A percentile compares a stretch with the other conserved stretches of the same genome.
phyloP scores from a whole-genome alignment of 1,140 invertebrate genomes.

The Idris sp. region DNA sequence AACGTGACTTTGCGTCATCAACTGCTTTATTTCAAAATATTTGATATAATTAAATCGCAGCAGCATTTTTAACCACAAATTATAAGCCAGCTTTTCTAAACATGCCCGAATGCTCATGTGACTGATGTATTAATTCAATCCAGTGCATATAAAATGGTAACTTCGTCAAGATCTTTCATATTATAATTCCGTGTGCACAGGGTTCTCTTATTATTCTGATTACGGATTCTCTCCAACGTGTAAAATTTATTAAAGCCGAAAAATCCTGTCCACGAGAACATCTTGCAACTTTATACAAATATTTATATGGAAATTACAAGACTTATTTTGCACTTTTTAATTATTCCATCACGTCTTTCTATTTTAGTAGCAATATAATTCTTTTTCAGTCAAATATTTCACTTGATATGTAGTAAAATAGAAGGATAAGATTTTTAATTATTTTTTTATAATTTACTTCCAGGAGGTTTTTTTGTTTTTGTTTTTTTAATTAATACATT shows the following conservation, averaged over 20 bases:
- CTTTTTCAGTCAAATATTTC: no score
- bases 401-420: no score
- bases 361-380: neutral
- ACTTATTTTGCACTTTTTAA: constrained; percentile 27
- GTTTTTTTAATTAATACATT: no score
- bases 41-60: no score
- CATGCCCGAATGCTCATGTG: constrained; percentile 4
- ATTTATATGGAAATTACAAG: constrained; percentile 20
- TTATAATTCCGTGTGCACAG: constrained; percentile 31
- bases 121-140: constrained; percentile 35
- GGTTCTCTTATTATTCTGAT: constrained; percentile 26
- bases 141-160: constrained; percentile 19
- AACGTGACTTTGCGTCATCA: no score
- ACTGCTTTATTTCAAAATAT: no score
- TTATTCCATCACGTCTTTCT: neutral
- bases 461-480: no score
- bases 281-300: constrained; percentile 5
- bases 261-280: constrained; percentile 8
- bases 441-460: no score
- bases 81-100: neutral
- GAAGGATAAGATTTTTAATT: no score
- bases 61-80: constrained; percentile 8
- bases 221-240: constrained; percentile 22
- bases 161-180: constrained; percentile 38
- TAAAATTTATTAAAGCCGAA: constrained; percentile 22